Conservation (phyloP, 2,797 vertebrate species). For the Halcyon badia region DNA sequence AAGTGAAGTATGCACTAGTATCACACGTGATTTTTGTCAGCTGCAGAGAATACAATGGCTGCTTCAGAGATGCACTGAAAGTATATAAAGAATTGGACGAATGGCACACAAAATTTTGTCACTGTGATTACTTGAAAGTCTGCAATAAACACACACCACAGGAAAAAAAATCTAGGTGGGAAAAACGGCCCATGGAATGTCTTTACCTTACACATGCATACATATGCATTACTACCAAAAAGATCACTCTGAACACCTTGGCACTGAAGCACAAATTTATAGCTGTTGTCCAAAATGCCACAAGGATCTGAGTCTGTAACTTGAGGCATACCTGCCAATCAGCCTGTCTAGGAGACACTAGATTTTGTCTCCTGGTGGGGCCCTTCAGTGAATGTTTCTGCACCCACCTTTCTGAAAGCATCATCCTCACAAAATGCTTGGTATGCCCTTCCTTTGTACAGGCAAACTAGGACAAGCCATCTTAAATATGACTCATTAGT, state of each 20-base stretch:
- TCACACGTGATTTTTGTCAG: not conserved
- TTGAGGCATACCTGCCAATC: not conserved
- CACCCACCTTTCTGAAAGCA: not conserved
- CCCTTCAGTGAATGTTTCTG: not conserved
- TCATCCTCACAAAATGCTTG: not conserved
- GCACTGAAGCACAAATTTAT: not conserved
- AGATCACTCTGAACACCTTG: not conserved
- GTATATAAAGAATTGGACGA: accelerated
- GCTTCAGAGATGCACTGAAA: not conserved
- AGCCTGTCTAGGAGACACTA: not conserved
- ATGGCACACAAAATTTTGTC: not conserved
- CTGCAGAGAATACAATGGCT: not conserved
- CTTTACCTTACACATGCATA: not conserved
- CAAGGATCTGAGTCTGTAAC: not conserved
- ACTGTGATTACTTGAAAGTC: not conserved
- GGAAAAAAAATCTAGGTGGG: not conserved
- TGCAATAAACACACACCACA: not conserved
- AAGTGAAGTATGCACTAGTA: not conserved
- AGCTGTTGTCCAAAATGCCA: not conserved
- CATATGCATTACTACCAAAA: not conserved
- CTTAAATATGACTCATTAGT: not conserved
- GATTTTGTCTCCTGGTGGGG: not conserved
- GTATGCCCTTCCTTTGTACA: slow-evolving; percentile 1
- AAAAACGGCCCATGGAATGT: not conserved
- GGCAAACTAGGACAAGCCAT: not conserved